A percentile compares a stretch with the other conserved stretches of the same genome.
Evolutionary conservation across 2,888 invertebrate species (phyloP).

Genomic region (Leucozona laternaria): DNA sequence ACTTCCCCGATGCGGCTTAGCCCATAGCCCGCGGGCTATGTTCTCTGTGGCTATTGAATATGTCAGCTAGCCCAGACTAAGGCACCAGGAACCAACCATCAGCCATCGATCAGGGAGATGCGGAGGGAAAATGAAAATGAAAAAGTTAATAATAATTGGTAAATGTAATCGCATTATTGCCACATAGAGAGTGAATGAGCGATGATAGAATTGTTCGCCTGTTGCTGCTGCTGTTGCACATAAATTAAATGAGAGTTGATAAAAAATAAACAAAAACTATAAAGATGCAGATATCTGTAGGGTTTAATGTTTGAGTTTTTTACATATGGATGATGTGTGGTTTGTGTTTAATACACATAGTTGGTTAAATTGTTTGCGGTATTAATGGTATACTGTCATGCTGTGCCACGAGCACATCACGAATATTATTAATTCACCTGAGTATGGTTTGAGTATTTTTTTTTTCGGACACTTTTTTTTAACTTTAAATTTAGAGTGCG

Average conservation of each 20-base stretch:
- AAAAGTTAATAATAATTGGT: slow-evolving; percentile 74
- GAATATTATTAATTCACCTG: slow-evolving; percentile 61
- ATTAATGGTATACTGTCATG: slow-evolving; percentile 69
- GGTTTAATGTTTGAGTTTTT: slow-evolving; percentile 7
- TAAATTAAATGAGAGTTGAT: slow-evolving; percentile 18
- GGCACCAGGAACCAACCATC: not conserved
- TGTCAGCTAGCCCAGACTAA: slow-evolving; percentile 29
- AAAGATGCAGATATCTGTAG: slow-evolving; percentile 29
- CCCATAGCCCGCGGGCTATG: slow-evolving; percentile 56
- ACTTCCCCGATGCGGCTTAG: slow-evolving; percentile 72
- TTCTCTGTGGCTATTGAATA: slow-evolving; percentile 49
- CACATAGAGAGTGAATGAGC: slow-evolving; percentile 73
- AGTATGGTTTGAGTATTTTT: slow-evolving; percentile 9
- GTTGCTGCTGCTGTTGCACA: slow-evolving; percentile 56
- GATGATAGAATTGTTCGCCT: slow-evolving; percentile 75
- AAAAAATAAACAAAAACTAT: slow-evolving; percentile 15
- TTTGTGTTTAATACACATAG: slow-evolving; percentile 10
- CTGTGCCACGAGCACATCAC: slow-evolving; percentile 59
- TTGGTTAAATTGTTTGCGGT: slow-evolving; percentile 62
- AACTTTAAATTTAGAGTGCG: not conserved
- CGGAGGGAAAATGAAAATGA: slow-evolving; percentile 14
- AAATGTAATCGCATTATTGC: slow-evolving; percentile 76
- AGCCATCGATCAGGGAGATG: slow-evolving; percentile 39
- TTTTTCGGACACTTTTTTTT: not conserved
- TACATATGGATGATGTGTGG: slow-evolving; percentile 57